Evolutionary conservation across 2,113 vertebrate genomes (phyloP).

Genomic region (Macaca mulatta): DNA sequence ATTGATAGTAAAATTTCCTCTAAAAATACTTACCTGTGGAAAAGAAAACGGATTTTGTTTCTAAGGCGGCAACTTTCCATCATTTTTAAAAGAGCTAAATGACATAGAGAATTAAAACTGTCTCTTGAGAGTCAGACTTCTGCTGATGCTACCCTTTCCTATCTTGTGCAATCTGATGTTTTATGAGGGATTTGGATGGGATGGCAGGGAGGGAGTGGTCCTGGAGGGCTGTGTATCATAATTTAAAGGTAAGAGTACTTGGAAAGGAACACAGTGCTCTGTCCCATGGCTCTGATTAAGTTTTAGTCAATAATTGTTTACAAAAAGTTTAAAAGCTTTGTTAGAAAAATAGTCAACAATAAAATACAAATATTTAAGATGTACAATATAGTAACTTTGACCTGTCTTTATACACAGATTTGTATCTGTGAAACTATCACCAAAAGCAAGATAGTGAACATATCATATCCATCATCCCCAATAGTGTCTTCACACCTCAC

Average conservation of each 20-base stretch:
- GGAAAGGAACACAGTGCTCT: not conserved
- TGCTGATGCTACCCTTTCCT: not conserved
- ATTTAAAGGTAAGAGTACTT: not conserved
- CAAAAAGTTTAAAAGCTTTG: not conserved
- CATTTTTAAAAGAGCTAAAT: slow-evolving; percentile 39
- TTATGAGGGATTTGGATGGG: not conserved
- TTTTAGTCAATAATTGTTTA: slow-evolving; percentile 22
- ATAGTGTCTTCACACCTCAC: not conserved
- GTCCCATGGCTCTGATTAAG: not conserved
- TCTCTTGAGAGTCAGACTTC: not conserved
- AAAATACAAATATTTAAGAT: not conserved
- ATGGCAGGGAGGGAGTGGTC: not conserved
- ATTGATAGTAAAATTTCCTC: slow-evolving; percentile 77
- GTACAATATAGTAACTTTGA: not conserved
- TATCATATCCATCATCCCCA: not conserved
- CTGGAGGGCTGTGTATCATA: not conserved
- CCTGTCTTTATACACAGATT: not conserved
- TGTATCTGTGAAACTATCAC: not conserved
- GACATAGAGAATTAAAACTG: slow-evolving; percentile 47
- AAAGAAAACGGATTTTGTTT: slow-evolving; percentile 58
- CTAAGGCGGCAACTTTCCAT: slow-evolving; percentile 40
- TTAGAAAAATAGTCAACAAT: not conserved
- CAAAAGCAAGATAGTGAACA: not conserved
- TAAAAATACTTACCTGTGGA: slow-evolving; percentile 73
- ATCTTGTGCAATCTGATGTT: not conserved